Percentiles rank a stretch among this genome's conserved stretches.
Conservation (phyloP, 2,113 vertebrate genomes). For the Salvelinus alpinus region DNA sequence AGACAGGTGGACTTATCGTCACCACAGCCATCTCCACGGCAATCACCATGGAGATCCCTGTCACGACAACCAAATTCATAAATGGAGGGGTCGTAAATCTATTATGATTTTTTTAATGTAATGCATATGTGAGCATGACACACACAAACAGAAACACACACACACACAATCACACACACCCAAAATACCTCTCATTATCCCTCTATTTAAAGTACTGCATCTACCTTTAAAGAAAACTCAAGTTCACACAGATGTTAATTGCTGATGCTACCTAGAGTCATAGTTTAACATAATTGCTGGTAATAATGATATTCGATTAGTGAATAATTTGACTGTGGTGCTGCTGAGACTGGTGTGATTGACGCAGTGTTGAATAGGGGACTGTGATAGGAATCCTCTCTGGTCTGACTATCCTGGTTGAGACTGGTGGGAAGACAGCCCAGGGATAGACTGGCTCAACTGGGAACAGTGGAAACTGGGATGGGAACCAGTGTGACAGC, state of each 20-base stretch:
- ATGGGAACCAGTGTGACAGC: too few species aligned
- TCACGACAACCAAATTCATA: constrained; percentile 43
- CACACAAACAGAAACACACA: too few species aligned
- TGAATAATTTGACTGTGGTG: constrained; percentile 61
- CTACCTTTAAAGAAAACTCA: not conserved
- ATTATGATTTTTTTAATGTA: too few species aligned
- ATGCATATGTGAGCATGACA: too few species aligned
- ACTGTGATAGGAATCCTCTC: constrained; percentile 15
- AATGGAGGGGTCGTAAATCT: constrained; percentile 24
- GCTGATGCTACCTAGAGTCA: constrained; percentile 59
- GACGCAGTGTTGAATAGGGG: constrained; percentile 46
- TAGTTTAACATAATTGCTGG: constrained; percentile 62
- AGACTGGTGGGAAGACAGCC: too few species aligned
- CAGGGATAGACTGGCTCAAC: too few species aligned
- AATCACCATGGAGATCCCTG: constrained; percentile 4
- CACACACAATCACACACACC: not conserved
- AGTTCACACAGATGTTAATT: constrained; percentile 49
- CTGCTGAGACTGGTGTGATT: constrained; percentile 59
- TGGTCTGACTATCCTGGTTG: not conserved
- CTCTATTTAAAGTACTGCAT: constrained; percentile 7
- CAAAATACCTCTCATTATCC: not conserved
- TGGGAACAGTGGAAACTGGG: too few species aligned
- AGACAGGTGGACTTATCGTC: constrained; percentile 59
- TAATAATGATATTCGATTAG: constrained; percentile 71
- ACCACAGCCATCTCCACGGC: constrained; percentile 22